Evolutionary conservation across 2,113 vertebrate species (phyloP), one percentile per base, ranked within the genome.

Genomic region (Myiozetetes cayanensis): DNA sequence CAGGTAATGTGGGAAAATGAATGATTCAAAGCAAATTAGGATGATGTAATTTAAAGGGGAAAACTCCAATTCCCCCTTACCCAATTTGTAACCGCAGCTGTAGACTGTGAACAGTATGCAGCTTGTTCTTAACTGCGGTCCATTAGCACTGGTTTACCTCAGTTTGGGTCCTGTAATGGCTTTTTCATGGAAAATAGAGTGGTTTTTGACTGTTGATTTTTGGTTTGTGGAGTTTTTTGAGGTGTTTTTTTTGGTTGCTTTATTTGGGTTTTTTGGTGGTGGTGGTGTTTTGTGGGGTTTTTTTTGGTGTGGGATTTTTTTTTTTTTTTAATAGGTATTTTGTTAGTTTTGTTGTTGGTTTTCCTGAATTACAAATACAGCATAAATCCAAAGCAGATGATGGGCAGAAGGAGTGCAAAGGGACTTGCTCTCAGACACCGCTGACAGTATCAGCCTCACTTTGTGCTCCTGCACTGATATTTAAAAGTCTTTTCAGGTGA

Each of bases 201-300:
- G 4, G 3, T 1, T 53, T 28, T 27, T 8, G 14, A 18, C 82
- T 23, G 8, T 67, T 65, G 35, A 7, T 43, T 52, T 39, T 52
- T 35, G 23, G 37, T 62, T 35, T 70, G 15, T 3, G 33, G 3
- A 1, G 1, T 3, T 6, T 22, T 12, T 67, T 30, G 6, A 43
- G 43, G 43, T 43, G 6, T 6, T 49, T 25, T 73, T 82, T 8
- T 89, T 22, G 6, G 13, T 62, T 43, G 43, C 43, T 43, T 43
- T 14, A 16, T 43, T 43, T 63, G 41, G 3, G 1, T 1, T 2
- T 5, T 21, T 37, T 66, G 27, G 25, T 27, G 13, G 14, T 58
- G 22, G 31, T 31, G 22, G 15, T 46, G 19, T 44, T 18, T 62
- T 65, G 10, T 33, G n/a, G 41, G 50, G 17, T 72, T 83, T 72